Evolutionary conservation across 1,140 invertebrate species (phyloP).

Genomic region (Pseudomyrmex cubaensis): DNA sequence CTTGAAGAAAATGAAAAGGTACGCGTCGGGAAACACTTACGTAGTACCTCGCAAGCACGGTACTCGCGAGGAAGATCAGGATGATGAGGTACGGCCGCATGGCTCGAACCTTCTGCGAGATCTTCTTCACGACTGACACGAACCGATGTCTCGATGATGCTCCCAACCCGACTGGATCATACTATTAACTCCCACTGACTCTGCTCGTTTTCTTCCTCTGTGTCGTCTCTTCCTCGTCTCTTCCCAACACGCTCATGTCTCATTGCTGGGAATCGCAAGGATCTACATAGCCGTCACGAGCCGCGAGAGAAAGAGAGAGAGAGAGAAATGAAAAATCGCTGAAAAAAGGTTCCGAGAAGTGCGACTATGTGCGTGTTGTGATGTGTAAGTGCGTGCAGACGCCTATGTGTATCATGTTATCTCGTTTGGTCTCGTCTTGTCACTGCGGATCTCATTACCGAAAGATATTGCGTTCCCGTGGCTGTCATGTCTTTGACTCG

Average conservation of each 20-base stretch:
- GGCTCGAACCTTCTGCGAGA: slow-evolving; percentile 41
- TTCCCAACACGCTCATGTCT: slow-evolving; percentile 37
- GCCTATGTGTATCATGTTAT: slow-evolving; percentile 59
- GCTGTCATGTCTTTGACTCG: slow-evolving; percentile 4
- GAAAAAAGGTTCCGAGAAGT: slow-evolving; percentile 67
- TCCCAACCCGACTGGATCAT: slow-evolving; percentile 42
- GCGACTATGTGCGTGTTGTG: slow-evolving; percentile 54
- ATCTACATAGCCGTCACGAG: slow-evolving; percentile 14
- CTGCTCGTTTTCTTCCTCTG: slow-evolving; percentile 53
- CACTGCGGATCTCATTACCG: slow-evolving; percentile 63
- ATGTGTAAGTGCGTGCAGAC: slow-evolving; percentile 62
- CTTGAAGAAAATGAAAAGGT: not conserved
- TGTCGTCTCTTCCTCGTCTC: slow-evolving; percentile 39
- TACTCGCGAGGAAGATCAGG: slow-evolving; percentile 58
- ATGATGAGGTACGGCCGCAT: slow-evolving; percentile 66
- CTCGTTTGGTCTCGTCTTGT: slow-evolving; percentile 57
- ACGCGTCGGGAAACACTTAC: slow-evolving; percentile 66
- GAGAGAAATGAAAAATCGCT: slow-evolving; percentile 9
- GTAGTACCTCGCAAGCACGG: slow-evolving; percentile 65
- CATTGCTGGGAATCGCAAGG: slow-evolving; percentile 41
- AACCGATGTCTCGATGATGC: slow-evolving; percentile 29
- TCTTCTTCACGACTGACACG: slow-evolving; percentile 62
- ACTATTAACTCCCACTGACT: slow-evolving; percentile 60
- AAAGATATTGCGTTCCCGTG: slow-evolving; percentile 36
- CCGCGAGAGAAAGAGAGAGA: slow-evolving; percentile 14